A percentile compares a stretch with the other conserved stretches of the same genome.
Conservation (phyloP, 2,113 vertebrate species). For the Hippocampus barbouri region DNA sequence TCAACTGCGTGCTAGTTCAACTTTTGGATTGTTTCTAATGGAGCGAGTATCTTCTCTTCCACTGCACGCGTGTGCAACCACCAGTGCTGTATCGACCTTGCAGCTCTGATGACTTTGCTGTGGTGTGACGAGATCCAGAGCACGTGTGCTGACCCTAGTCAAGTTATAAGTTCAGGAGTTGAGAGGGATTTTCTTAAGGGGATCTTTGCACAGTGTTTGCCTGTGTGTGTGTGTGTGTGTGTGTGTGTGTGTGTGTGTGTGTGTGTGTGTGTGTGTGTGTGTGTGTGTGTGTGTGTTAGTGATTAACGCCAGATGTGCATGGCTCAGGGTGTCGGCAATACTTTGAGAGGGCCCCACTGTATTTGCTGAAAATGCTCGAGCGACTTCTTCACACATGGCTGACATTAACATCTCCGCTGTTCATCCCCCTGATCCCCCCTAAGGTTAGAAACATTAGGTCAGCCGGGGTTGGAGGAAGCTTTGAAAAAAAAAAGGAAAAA, state of each 20-base stretch:
- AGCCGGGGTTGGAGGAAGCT: conserved; percentile 21
- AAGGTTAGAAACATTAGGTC: conserved; percentile 40
- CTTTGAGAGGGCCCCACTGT: conserved; percentile 51
- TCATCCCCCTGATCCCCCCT: conserved; percentile 26
- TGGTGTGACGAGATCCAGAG: conserved; percentile 29
- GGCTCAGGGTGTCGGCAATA: conserved; percentile 51
- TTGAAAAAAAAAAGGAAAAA: neutral
- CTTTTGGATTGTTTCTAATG: neutral
- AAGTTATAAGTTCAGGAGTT: conserved; percentile 79
- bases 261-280: conserved; percentile 45
- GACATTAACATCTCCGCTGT: conserved; percentile 49
- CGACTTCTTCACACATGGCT: conserved; percentile 51
- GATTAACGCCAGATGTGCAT: conserved; percentile 71
- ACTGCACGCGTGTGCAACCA: neutral
- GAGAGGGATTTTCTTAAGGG: conserved; percentile 69
- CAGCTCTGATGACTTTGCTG: conserved; percentile 48
- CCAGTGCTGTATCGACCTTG: conserved; percentile 31
- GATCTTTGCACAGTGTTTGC: conserved; percentile 59
- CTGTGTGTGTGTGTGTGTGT: conserved; percentile 3
- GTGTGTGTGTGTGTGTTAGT: conserved; percentile 44
- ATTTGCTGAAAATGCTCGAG: conserved; percentile 30
- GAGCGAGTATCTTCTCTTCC: neutral
- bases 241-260: neutral
- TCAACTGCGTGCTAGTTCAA: too few species aligned
- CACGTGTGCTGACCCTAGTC: conserved; percentile 65